phyloP scores from a whole-genome alignment of 2,888 invertebrate genomes.

The Eubasilissa splendida region DNA sequence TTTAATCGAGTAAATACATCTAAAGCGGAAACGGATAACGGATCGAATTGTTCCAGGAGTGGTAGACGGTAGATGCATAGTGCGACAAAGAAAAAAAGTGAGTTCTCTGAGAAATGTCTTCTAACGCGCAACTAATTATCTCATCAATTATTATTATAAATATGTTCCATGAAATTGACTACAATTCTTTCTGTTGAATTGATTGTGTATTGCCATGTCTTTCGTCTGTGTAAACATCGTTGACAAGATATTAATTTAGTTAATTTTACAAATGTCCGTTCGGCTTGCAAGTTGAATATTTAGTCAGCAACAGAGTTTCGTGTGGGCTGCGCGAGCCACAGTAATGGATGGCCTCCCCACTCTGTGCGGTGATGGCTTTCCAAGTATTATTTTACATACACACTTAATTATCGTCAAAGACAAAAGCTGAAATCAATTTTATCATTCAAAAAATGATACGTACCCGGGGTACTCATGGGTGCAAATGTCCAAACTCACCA shows the following conservation, averaged over 20 bases:
- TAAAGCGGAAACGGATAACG: too few relatives aligned
- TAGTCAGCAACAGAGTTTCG: conserved; percentile 20
- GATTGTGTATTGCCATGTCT: neutral
- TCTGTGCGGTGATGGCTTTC: conserved; percentile 40
- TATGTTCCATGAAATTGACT: neutral
- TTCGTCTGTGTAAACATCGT: conserved; percentile 2
- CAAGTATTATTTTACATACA: conserved; percentile 52
- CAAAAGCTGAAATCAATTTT: conserved; percentile 34
- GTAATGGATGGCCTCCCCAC: conserved; percentile 52
- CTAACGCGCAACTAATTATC: too few relatives aligned
- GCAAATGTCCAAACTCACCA: too few relatives aligned
- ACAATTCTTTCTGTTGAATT: neutral
- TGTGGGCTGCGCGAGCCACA: conserved; percentile 44
- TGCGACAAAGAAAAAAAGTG: too few relatives aligned
- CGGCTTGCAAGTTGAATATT: neutral
- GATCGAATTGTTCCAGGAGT: too few relatives aligned
- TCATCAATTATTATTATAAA: neutral
- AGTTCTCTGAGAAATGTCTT: too few relatives aligned
- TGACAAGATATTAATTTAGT: conserved; percentile 20
- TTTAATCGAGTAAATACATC: too few relatives aligned
- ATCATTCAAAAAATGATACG: neutral
- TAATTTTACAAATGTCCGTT: conserved; percentile 8
- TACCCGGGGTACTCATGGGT: too few relatives aligned
- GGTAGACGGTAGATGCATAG: too few relatives aligned
- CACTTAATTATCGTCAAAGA: conserved; percentile 54